Evolutionary conservation across 2,888 invertebrate genomes (phyloP).

Genomic region (Lumbricus terrestris): DNA sequence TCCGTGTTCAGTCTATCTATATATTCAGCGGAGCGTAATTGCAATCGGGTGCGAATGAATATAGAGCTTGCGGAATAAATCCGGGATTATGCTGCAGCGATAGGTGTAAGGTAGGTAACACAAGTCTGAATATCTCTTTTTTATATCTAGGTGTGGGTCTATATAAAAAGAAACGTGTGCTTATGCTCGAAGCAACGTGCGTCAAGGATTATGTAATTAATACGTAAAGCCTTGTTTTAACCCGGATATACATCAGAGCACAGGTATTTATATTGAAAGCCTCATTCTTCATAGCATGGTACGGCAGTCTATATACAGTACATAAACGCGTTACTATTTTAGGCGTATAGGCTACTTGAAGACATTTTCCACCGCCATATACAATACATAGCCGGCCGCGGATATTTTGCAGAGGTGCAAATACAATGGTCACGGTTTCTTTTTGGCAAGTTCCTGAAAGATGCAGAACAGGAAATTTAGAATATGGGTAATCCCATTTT

Average conservation of each 20-base stretch:
- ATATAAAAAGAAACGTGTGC: neutral
- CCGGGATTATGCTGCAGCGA: neutral
- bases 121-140: neutral
- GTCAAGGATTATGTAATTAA: neutral
- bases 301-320: neutral
- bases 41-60: neutral
- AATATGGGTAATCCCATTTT: too few species aligned
- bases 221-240: neutral
- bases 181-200: neutral
- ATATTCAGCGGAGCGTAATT: neutral
- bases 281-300: neutral
- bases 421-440: too few species aligned
- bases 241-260: neutral
- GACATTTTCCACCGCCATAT: too few species aligned
- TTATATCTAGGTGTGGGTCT: neutral
- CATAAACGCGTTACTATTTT: too few species aligned
- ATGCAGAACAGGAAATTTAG: too few species aligned
- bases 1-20: neutral
- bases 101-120: neutral
- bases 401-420: too few species aligned
- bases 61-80: too few species aligned
- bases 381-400: too few species aligned
- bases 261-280: neutral
- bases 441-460: too few species aligned
- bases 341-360: too few species aligned